A percentile compares a stretch with the other conserved stretches of the same genome.
These are phyloP conservation scores for Pristiophorus japonicus DNA, from an alignment of 2,113 vertebrate genomes.

Conservation along the genomic window DNA sequence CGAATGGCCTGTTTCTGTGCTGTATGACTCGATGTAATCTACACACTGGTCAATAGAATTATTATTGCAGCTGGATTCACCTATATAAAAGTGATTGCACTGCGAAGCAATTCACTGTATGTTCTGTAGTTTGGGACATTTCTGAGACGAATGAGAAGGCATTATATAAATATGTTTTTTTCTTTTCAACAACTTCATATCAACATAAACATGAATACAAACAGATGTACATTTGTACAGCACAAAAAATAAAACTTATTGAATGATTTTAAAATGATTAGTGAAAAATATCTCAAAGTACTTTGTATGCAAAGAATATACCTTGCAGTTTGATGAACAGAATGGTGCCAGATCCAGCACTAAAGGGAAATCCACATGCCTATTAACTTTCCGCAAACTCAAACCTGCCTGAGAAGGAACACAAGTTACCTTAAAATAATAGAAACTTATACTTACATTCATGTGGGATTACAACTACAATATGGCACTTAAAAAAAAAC, in stretches of 20 bases:
- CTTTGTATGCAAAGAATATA: constrained; percentile 46
- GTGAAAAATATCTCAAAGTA: background rate
- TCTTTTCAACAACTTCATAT: background rate
- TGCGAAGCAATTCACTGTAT: background rate
- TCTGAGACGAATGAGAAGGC: background rate
- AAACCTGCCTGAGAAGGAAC: constrained; percentile 73
- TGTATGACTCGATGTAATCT: background rate
- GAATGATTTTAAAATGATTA: background rate
- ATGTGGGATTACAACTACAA: background rate
- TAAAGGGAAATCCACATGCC: constrained; percentile 90
- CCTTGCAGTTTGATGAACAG: constrained; percentile 88
- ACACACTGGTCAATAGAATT: background rate
- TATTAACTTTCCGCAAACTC: constrained; percentile 89
- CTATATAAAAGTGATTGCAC: background rate
- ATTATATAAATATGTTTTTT: background rate
- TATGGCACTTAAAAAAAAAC: background rate
- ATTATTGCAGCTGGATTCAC: background rate
- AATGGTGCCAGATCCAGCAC: constrained; percentile 86
- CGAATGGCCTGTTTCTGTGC: background rate
- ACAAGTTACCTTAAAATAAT: constrained; percentile 13
- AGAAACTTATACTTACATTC: background rate
- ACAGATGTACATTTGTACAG: background rate
- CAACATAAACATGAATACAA: background rate
- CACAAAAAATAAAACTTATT: background rate
- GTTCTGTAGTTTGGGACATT: background rate